Conservation (phyloP, 2,888 invertebrate species). For the Hemaris fuciformis region DNA sequence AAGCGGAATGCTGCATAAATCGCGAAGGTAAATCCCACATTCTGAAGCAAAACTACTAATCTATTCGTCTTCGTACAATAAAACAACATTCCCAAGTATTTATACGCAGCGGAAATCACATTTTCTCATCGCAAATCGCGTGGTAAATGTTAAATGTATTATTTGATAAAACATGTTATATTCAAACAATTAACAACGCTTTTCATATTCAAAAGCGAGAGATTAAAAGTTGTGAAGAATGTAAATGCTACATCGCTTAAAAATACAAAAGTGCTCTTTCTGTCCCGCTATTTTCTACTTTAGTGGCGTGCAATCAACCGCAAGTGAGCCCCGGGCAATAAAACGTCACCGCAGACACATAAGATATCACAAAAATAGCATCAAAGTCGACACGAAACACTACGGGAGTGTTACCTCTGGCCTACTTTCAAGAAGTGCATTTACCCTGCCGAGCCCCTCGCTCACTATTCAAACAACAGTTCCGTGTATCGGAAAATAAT, state of each 20-base stretch:
- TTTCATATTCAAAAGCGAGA: no score
- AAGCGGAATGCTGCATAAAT: constrained; percentile 60
- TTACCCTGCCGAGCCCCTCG: constrained; percentile 43
- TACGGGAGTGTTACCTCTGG: constrained; percentile 56
- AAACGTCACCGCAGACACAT: constrained; percentile 64
- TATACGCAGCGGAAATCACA: neutral
- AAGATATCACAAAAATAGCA: constrained; percentile 70
- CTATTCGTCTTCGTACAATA: constrained; percentile 46
- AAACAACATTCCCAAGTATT: constrained; percentile 37
- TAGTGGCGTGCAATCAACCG: constrained; percentile 46
- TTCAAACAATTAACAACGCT: neutral
- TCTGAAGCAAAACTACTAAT: constrained; percentile 54
- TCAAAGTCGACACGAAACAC: constrained; percentile 58
- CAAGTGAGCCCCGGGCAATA: constrained; percentile 52
- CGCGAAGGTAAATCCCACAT: constrained; percentile 55
- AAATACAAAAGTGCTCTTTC: constrained; percentile 22
- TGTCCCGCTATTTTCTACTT: constrained; percentile 8
- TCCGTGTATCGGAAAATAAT: constrained; percentile 4
- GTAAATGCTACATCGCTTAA: neutral
- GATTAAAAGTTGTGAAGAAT: neutral
- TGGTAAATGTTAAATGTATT: neutral
- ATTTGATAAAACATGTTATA: neutral
- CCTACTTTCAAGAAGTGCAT: constrained; percentile 60
- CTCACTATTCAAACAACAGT: constrained; percentile 33
- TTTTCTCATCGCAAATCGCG: neutral